These are phyloP conservation scores for Pantelozetes paolii DNA, from an alignment of 2,888 invertebrate genomes.

Conservation along the genomic window DNA sequence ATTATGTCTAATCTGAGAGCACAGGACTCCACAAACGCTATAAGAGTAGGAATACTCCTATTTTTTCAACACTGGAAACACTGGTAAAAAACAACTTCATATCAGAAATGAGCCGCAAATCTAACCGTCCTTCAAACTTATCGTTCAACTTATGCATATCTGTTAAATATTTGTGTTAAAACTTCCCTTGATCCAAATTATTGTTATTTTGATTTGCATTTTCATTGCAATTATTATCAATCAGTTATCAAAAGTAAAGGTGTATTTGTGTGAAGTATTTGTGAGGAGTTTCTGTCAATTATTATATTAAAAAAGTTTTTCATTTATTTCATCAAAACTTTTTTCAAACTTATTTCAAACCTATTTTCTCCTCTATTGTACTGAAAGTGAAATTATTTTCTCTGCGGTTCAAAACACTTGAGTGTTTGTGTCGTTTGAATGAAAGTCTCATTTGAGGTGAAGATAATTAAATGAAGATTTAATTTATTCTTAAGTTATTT, in stretches of 20 bases:
- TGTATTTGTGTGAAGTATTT: background rate
- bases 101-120: background rate
- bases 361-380: background rate
- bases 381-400: constrained; percentile 1
- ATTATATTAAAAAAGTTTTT: background rate
- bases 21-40: background rate
- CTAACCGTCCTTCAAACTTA: constrained; percentile 4
- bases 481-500: background rate
- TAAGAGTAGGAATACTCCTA: constrained; percentile 4
- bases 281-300: too few species aligned
- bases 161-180: background rate
- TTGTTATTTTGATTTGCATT: background rate
- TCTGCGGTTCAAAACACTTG: background rate
- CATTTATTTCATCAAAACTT: background rate
- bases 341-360: background rate
- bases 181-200: constrained; percentile 10
- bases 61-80: background rate
- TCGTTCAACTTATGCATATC: background rate
- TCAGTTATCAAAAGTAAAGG: background rate
- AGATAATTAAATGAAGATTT: background rate
- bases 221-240: background rate
- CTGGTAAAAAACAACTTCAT: background rate
- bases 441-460: constrained; percentile 6
- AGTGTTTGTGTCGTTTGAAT: background rate
- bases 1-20: background rate